These are phyloP conservation scores for Merodon equestris DNA, from an alignment of 2,888 invertebrate genomes.

Conservation along the genomic window DNA sequence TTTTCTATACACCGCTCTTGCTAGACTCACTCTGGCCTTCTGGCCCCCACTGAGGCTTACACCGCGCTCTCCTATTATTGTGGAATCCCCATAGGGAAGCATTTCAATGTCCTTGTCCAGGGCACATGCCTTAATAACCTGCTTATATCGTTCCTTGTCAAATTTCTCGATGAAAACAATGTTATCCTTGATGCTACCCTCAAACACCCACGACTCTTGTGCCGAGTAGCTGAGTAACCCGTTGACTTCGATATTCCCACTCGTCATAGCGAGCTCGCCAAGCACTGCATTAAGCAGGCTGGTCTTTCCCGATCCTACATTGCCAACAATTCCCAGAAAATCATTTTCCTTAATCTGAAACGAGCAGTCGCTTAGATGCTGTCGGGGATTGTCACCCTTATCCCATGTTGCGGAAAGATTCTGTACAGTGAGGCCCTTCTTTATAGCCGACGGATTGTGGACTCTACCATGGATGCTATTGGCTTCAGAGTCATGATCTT, in stretches of 20 bases:
- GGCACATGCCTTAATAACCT: slow-evolving; percentile 81
- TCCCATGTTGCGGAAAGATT: slow-evolving; percentile 52
- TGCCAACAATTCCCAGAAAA: slow-evolving; percentile 81
- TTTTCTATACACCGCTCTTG: slow-evolving; percentile 84
- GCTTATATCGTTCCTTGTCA: slow-evolving; percentile 80
- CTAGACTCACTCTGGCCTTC: slow-evolving; percentile 85
- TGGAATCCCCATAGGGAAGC: slow-evolving; percentile 80
- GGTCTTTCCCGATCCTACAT: slow-evolving; percentile 86
- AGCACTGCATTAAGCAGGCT: slow-evolving; percentile 85
- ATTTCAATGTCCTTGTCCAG: slow-evolving; percentile 82
- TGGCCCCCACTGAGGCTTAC: slow-evolving; percentile 85
- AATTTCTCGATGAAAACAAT: slow-evolving; percentile 88
- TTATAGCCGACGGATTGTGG: slow-evolving; percentile 43
- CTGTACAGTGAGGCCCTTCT: slow-evolving; percentile 41
- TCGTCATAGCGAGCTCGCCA: slow-evolving; percentile 82
- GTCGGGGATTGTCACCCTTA: slow-evolving; percentile 38
- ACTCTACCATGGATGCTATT: slow-evolving; percentile 40
- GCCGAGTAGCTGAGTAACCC: slow-evolving; percentile 86
- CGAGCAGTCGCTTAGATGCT: slow-evolving; percentile 76
- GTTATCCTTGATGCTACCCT: slow-evolving; percentile 89
- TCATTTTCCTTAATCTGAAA: slow-evolving; percentile 71
- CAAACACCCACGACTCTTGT: slow-evolving; percentile 89
- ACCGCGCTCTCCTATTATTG: slow-evolving; percentile 82
- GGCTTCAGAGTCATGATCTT: slow-evolving; percentile 31
- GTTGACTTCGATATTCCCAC: slow-evolving; percentile 81